Percentiles rank a stretch among this genome's conserved stretches.
phyloP scores from a whole-genome alignment of 2,888 invertebrate species.

The Rotaria macrura region DNA sequence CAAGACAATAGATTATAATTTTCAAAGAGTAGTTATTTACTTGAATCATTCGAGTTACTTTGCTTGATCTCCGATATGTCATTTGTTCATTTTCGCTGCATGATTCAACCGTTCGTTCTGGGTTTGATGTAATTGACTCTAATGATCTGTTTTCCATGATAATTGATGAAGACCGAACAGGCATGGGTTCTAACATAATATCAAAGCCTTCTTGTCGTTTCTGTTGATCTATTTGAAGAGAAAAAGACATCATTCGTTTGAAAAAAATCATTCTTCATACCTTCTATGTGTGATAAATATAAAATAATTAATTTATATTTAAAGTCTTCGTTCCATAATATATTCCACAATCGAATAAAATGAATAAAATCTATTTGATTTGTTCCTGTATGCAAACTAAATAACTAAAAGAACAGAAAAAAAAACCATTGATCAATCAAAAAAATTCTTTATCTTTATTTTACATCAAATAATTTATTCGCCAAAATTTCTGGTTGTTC shows the following conservation, averaged over 20 bases:
- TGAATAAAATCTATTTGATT: constrained; percentile 69
- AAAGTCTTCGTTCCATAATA: constrained; percentile 69
- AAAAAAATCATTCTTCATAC: not conserved
- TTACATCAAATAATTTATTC: constrained; percentile 9
- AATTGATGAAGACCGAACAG: not conserved
- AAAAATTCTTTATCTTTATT: not conserved
- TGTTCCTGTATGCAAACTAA: not conserved
- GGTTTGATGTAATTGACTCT: not conserved
- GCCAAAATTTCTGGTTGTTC: not conserved
- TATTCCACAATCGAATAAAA: constrained; percentile 66
- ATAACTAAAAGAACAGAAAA: not conserved
- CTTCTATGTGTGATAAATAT: constrained; percentile 46
- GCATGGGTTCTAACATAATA: not conserved
- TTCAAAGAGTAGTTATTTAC: too few relatives aligned
- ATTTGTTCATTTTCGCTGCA: not conserved
- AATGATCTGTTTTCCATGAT: not conserved
- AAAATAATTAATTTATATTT: constrained; percentile 71
- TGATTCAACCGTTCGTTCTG: not conserved
- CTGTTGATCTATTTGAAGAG: not conserved
- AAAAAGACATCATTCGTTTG: too few relatives aligned
- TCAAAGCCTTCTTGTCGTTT: not conserved
- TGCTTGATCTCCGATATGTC: not conserved
- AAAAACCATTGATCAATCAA: not conserved
- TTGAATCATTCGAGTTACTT: not conserved
- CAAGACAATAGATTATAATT: too few relatives aligned